A percentile compares a stretch with the other conserved stretches of the same genome.
These are phyloP conservation scores for Dryobota labecula DNA, from an alignment of 2,888 invertebrate species.

Conservation along the genomic window DNA sequence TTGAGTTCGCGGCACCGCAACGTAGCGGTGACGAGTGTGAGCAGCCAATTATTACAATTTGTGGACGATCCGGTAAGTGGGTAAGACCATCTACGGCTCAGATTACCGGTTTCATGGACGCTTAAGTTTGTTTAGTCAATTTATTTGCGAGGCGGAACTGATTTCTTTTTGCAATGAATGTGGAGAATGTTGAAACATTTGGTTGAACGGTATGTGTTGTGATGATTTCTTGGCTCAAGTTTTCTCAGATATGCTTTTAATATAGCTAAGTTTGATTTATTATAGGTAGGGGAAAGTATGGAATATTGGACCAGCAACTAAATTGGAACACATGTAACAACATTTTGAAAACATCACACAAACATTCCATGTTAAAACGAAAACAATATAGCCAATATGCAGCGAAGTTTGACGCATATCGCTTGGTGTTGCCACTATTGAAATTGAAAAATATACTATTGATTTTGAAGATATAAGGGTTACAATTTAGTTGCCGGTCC, in stretches of 20 bases:
- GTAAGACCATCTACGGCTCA: conserved; percentile 48
- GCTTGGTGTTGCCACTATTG: too few species aligned
- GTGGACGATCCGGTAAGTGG: conserved; percentile 59
- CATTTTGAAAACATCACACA: too few species aligned
- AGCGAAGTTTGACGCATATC: too few species aligned
- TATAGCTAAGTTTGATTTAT: not conserved
- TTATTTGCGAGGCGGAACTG: conserved; percentile 61
- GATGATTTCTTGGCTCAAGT: not conserved
- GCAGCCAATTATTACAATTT: conserved; percentile 63
- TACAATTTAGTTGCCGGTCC: too few species aligned
- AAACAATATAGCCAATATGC: too few species aligned
- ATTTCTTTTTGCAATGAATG: conserved; percentile 52
- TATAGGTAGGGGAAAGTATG: too few species aligned
- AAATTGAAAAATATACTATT: too few species aligned
- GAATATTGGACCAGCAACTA: too few species aligned
- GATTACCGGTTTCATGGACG: conserved; percentile 62
- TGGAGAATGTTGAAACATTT: conserved; percentile 10
- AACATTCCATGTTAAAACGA: too few species aligned
- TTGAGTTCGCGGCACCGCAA: conserved; percentile 50
- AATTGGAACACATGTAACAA: too few species aligned
- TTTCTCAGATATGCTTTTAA: not conserved
- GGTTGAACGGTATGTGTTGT: not conserved
- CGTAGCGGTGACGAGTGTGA: conserved; percentile 52
- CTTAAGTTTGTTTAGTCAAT: conserved; percentile 63
- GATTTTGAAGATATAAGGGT: too few species aligned